Conservation (phyloP, 2,797 vertebrate species). For the Acanthurus lineatus region DNA sequence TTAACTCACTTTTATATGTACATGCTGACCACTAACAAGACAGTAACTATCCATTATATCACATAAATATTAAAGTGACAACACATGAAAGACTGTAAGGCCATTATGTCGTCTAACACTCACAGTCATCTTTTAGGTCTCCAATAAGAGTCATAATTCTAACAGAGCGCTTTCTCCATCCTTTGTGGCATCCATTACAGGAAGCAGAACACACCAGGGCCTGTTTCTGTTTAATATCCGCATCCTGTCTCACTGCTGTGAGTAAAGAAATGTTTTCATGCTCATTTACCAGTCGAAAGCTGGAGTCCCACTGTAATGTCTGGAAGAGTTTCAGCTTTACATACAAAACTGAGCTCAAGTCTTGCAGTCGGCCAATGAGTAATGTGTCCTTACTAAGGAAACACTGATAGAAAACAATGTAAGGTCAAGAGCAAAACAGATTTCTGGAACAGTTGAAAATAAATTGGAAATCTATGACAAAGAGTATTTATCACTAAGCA, state of each 20-base stretch:
- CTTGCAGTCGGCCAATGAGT: slow-evolving; percentile 6
- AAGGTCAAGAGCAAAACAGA: not conserved
- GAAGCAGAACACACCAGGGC: slow-evolving; percentile 35
- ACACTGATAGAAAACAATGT: slow-evolving; percentile 16
- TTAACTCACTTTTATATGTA: not conserved
- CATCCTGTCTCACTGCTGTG: slow-evolving; percentile 21
- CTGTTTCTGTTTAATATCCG: slow-evolving; percentile 62
- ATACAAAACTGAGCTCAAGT: slow-evolving; percentile 19
- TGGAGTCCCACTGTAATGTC: slow-evolving; percentile 13
- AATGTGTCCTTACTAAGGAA: not conserved
- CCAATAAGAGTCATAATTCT: slow-evolving; percentile 33
- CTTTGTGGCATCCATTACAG: slow-evolving; percentile 42
- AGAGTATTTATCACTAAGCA: not conserved
- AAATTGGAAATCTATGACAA: not conserved
- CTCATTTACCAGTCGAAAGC: slow-evolving; percentile 38
- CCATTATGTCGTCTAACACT: slow-evolving; percentile 49
- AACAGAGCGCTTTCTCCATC: slow-evolving; percentile 16
- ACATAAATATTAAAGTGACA: slow-evolving; percentile 15
- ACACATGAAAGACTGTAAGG: slow-evolving; percentile 34
- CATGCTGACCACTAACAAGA: not conserved
- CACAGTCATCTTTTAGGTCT: slow-evolving; percentile 24
- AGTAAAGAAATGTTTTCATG: slow-evolving; percentile 29
- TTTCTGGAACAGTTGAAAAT: slow-evolving; percentile 3
- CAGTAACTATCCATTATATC: not conserved
- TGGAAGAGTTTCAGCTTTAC: slow-evolving; percentile 38